Conservation (phyloP, 2,888 invertebrate species). For the Melanotus villosus region DNA sequence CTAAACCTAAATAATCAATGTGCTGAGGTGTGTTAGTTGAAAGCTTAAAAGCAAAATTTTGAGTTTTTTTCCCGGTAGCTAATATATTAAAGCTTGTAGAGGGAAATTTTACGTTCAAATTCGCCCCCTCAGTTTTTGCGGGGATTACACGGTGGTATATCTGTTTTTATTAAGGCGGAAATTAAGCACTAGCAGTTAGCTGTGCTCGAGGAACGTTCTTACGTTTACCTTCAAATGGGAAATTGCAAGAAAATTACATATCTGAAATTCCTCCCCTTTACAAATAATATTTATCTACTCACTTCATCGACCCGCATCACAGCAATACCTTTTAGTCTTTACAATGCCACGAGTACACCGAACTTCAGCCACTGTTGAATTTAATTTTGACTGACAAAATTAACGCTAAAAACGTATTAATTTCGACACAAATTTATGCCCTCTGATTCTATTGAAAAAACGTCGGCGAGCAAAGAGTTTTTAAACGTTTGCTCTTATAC, state of each 20-base stretch:
- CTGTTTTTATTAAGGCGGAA: slow-evolving; percentile 29
- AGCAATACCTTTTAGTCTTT: too few species aligned
- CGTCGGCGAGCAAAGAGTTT: too few species aligned
- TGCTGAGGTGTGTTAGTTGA: too few species aligned
- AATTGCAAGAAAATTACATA: slow-evolving; percentile 43
- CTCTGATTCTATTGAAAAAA: too few species aligned
- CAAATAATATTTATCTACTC: slow-evolving; percentile 32
- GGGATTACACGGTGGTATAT: background rate
- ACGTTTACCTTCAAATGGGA: slow-evolving; percentile 39
- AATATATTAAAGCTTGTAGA: too few species aligned
- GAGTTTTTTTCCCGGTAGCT: too few species aligned
- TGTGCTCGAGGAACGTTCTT: slow-evolving; percentile 19
- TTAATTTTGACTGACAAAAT: background rate
- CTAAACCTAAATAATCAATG: too few species aligned
- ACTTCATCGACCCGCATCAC: too few species aligned
- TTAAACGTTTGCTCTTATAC: too few species aligned
- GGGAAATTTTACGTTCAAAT: background rate
- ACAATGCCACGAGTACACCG: background rate
- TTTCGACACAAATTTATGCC: too few species aligned
- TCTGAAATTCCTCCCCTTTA: slow-evolving; percentile 38
- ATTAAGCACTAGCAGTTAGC: slow-evolving; percentile 28
- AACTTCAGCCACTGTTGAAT: background rate
- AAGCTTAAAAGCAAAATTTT: too few species aligned
- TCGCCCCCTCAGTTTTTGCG: background rate
- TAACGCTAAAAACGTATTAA: background rate